phyloP scores from a whole-genome alignment of 35 echinoderm and acorn worm species.

The Heliocidaris tuberculata region DNA sequence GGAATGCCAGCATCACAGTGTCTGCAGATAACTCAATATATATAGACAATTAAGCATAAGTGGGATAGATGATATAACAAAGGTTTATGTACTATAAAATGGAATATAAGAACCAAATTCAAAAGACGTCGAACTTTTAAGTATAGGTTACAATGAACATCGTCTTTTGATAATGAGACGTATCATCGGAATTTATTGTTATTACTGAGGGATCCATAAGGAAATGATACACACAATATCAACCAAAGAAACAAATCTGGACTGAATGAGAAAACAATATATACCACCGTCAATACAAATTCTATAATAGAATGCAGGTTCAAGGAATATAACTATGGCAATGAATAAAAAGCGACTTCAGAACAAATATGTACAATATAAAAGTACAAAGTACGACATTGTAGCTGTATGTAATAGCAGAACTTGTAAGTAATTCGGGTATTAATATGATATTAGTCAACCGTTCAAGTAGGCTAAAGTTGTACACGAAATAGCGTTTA shows the following conservation, averaged over 20 bases:
- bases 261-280: not conserved
- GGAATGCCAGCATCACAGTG: too few species aligned
- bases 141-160: not conserved
- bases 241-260: not conserved
- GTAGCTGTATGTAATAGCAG: too few species aligned
- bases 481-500: too few species aligned
- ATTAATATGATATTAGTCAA: too few species aligned
- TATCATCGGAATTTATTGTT: not conserved
- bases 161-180: not conserved
- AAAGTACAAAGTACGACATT: too few species aligned
- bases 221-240: not conserved
- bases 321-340: too few species aligned
- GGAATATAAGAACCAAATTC: not conserved
- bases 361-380: too few species aligned
- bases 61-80: not conserved
- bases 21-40: not conserved
- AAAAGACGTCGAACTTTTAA: not conserved
- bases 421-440: too few species aligned
- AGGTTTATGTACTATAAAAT: not conserved
- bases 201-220: not conserved
- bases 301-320: too few species aligned
- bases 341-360: too few species aligned
- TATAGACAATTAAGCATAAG: not conserved
- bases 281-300: not conserved
- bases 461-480: too few species aligned